Evolutionary conservation across 2,888 invertebrate genomes (phyloP).

Genomic region (Oeneis ivallda): DNA sequence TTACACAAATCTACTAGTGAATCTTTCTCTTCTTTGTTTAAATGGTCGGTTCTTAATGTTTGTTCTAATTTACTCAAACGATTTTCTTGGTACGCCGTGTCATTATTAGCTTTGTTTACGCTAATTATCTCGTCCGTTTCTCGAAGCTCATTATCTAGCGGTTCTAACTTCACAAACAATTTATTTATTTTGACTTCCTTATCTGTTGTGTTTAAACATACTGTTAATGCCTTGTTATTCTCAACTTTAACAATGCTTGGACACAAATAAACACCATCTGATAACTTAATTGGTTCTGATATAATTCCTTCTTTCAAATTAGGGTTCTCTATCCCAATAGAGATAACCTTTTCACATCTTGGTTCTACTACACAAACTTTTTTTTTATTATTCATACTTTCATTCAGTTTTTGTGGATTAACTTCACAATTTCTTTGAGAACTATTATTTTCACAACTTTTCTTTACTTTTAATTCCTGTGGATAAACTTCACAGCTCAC

Average conservation of each 20-base stretch:
- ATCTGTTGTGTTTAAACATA: constrained; percentile 26
- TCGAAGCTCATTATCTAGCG: neutral
- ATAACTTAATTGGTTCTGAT: too few relatives aligned
- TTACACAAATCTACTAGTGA: too few relatives aligned
- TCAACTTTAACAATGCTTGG: constrained; percentile 28
- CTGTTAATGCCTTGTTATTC: constrained; percentile 25
- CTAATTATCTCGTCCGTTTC: too few relatives aligned
- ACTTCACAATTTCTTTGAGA: constrained; percentile 13
- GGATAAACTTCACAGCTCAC: constrained; percentile 9
- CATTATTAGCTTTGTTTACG: constrained; percentile 6
- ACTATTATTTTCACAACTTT: constrained; percentile 9
- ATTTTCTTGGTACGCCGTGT: neutral
- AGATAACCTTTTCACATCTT: constrained; percentile 30
- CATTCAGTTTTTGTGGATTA: too few relatives aligned
- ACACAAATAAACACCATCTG: too few relatives aligned
- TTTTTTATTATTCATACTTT: neutral
- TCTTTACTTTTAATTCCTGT: neutral
- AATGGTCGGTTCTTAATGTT: neutral
- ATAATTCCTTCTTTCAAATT: too few relatives aligned
- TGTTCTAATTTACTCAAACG: neutral
- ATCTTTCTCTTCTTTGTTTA: too few relatives aligned
- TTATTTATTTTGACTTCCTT: constrained; percentile 28
- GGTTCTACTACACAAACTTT: constrained; percentile 20
- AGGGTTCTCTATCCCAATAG: constrained; percentile 21
- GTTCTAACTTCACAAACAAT: constrained; percentile 18